Percentiles rank a stretch among this genome's conserved stretches.
These are phyloP conservation scores for Narcine bancroftii DNA, from an alignment of 2,113 vertebrate genomes.

Conservation along the genomic window DNA sequence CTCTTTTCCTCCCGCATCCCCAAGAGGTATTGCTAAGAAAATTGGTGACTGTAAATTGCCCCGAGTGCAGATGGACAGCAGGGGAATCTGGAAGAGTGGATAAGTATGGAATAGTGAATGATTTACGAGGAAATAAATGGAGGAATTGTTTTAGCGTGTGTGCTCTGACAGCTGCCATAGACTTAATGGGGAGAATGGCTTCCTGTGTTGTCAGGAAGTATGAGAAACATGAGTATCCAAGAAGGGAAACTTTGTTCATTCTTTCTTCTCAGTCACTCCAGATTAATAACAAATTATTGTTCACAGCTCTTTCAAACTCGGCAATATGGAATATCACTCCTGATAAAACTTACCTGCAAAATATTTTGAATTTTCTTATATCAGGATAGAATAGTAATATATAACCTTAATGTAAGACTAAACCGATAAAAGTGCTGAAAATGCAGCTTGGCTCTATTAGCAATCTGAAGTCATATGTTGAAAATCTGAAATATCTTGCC, in stretches of 20 bases:
- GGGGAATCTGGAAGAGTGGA: too few relatives aligned
- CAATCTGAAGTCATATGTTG: conserved; percentile 1
- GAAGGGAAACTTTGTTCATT: not conserved
- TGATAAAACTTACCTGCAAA: not conserved
- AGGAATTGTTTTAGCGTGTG: too few relatives aligned
- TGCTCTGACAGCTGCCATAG: too few relatives aligned
- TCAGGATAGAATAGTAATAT: not conserved
- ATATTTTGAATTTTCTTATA: not conserved
- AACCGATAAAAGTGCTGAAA: not conserved
- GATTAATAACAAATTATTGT: not conserved
- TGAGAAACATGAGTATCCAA: too few relatives aligned
- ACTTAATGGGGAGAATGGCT: too few relatives aligned
- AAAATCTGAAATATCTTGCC: conserved; percentile 5
- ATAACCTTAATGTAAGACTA: not conserved
- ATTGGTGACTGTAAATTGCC: too few relatives aligned
- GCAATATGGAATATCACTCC: not conserved
- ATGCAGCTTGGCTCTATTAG: not conserved
- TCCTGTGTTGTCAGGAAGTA: too few relatives aligned
- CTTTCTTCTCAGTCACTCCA: not conserved
- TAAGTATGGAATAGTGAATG: too few relatives aligned
- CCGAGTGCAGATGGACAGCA: too few relatives aligned
- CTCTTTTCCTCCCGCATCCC: too few relatives aligned
- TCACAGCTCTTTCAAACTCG: not conserved
- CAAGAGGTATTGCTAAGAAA: too few relatives aligned
- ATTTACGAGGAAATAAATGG: too few relatives aligned